Percentiles rank a stretch among this genome's conserved stretches.
Conservation (phyloP, 1,140 invertebrate genomes). For the Micrasema minimum region DNA sequence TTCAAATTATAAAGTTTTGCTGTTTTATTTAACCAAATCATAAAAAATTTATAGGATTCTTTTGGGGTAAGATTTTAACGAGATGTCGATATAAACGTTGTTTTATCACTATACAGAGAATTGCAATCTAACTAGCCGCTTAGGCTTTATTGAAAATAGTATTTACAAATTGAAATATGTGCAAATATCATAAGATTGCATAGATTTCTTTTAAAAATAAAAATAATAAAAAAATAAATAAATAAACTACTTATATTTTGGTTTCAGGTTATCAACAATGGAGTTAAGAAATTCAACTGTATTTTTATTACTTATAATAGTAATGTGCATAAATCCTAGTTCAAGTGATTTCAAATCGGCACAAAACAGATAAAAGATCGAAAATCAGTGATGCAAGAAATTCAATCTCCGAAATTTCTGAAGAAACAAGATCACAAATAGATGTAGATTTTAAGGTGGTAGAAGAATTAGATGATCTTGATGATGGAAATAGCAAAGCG, state of each 20-base stretch:
- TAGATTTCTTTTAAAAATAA: too few species aligned
- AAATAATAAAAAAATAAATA: too few species aligned
- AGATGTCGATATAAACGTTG: too few species aligned
- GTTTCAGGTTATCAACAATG: conserved; percentile 38
- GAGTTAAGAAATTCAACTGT: conserved; percentile 4
- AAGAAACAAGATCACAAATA: not conserved
- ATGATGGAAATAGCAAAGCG: not conserved
- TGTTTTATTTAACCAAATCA: too few species aligned
- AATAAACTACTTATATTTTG: conserved; percentile 1
- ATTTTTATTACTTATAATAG: conserved; percentile 7
- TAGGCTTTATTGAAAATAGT: too few species aligned
- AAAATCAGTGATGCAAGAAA: conserved; percentile 19
- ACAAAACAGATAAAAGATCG: conserved; percentile 20
- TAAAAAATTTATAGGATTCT: too few species aligned
- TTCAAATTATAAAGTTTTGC: too few species aligned
- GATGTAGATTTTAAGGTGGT: not conserved
- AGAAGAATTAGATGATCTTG: not conserved
- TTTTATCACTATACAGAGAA: too few species aligned
- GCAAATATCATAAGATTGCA: too few species aligned
- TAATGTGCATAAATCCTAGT: conserved; percentile 1
- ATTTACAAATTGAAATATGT: too few species aligned
- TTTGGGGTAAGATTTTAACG: too few species aligned
- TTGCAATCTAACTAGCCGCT: too few species aligned
- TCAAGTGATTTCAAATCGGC: not conserved
- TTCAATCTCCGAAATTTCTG: not conserved